Evolutionary conservation across 23 tunicate species (phyloP), one percentile per base, ranked within the genome.

Genomic region (Phallusia fumigata): DNA sequence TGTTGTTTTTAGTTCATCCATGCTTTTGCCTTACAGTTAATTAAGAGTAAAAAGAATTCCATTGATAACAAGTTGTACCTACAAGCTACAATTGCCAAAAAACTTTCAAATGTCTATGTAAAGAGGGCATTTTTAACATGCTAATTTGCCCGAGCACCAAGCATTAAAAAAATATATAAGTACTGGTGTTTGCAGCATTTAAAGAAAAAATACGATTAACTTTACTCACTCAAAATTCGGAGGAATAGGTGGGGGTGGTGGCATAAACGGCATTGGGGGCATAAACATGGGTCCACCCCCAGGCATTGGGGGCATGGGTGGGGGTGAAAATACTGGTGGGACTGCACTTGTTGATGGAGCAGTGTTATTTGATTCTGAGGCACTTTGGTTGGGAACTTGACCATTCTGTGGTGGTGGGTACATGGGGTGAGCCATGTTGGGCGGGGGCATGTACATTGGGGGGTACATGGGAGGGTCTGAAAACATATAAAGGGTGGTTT

Each of bases 181-280:
- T n/a, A n/a, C n/a, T n/a, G n/a, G n/a, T n/a, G n/a, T n/a, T n/a
- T n/a, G n/a, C n/a, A n/a, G n/a, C n/a, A n/a, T n/a, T n/a, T n/a
- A n/a, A n/a, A n/a, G n/a, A n/a, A n/a, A n/a, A n/a, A n/a, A n/a
- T n/a, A n/a, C n/a, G n/a, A n/a, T n/a, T n/a, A n/a, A n/a, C n/a
- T n/a, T n/a, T n/a, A 35, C 45, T 80, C 31, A 90, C 95, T 83
- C 64, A 36, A 85, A 85, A 73, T 86, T 75, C 11, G 84, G 74
- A 31, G 98, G 94, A 8, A 87, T 84, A 35, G 75, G 73, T 11
- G 98, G 93, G 24, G 98, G 93, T 5, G 93, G 95, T 16, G 93
- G 88, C 45, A 75, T 65, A 35, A 84, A 79, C 19, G 90, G 86
- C 75, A 77, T 79, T 65, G 83, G 85, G 53, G 82, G 82, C 86